phyloP scores from a whole-genome alignment of 2,113 vertebrate species.

The Pachyramphus minor region DNA sequence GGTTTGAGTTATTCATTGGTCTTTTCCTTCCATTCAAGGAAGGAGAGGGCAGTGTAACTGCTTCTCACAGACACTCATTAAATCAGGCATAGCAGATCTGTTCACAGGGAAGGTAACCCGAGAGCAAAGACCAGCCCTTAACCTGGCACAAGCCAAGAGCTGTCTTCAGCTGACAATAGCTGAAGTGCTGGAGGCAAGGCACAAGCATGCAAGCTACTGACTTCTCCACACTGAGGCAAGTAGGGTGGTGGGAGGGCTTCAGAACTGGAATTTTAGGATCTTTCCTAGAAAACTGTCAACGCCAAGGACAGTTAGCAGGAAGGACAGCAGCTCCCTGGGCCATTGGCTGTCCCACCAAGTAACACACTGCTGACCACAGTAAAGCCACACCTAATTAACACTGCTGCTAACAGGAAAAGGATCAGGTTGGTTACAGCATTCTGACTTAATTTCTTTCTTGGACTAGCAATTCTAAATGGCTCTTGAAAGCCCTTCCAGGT shows the following conservation, averaged over 20 bases:
- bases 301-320: neutral
- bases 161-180: neutral
- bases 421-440: neutral
- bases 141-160: neutral
- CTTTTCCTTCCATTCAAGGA: neutral
- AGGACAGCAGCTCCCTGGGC: neutral
- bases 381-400: neutral
- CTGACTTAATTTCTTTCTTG: neutral
- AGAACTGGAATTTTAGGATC: neutral
- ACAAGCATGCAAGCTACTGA: fast-evolving
- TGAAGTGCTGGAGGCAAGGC: neutral
- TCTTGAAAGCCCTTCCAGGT: neutral
- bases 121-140: neutral
- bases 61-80: constrained; percentile 13
- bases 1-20: constrained; percentile 1
- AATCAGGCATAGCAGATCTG: neutral
- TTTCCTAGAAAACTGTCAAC: neutral
- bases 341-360: neutral
- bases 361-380: neutral
- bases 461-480: neutral
- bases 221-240: neutral
- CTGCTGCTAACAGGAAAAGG: neutral
- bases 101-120: neutral
- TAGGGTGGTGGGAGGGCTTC: neutral
- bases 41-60: neutral